Evolutionary conservation across 2,797 vertebrate genomes (phyloP), one percentile per base, ranked within the genome.

Genomic region (Esox lucius): DNA sequence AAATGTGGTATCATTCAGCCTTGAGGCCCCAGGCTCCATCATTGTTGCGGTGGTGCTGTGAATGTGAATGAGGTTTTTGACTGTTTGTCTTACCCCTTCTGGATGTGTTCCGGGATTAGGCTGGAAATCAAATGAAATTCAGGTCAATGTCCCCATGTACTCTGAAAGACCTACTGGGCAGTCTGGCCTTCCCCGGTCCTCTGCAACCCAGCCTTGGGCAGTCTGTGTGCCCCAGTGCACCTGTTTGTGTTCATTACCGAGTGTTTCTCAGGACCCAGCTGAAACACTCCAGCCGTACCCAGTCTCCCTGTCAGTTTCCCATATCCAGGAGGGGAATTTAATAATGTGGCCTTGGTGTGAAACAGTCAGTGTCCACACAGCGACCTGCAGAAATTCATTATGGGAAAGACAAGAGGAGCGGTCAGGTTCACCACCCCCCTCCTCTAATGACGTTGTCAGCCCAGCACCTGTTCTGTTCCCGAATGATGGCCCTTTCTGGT

Each of bases 301-400:
- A 24, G 56, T 46, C 31, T 72, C 70, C 2, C 53, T 24, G 12
- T 42, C 35, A 24, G 39, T 61, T 61, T 6, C 26, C 15, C 2
- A 7, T 56, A 22, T 51, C 73, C 33, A 61, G 68, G 16, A 74
- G 78, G 76, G 48, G 74, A 74, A 71, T 56, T 79, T 85, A 78
- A 87, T 84, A 79, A 85, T 74, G 71, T 53, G 72, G 9, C 46
- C 33, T 48, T 1, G 4, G 33, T 71, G 61, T 78, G 56, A 56
- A 51, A 33, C 75, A 71, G 17, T 12, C 53, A 46, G 72, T 73
- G 67, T 31, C 53, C 71, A 84, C 76, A 71, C 51, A 16, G 31
- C 62, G 68, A 85, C 83, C 74, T 69, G 79, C 72, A 73, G 71
- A 81, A 71, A 83, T 79, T 83, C 76, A 83, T 81, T 83, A 83